Evolutionary conservation across 1,140 invertebrate species (phyloP).

Genomic region (Panulirus ornatus): DNA sequence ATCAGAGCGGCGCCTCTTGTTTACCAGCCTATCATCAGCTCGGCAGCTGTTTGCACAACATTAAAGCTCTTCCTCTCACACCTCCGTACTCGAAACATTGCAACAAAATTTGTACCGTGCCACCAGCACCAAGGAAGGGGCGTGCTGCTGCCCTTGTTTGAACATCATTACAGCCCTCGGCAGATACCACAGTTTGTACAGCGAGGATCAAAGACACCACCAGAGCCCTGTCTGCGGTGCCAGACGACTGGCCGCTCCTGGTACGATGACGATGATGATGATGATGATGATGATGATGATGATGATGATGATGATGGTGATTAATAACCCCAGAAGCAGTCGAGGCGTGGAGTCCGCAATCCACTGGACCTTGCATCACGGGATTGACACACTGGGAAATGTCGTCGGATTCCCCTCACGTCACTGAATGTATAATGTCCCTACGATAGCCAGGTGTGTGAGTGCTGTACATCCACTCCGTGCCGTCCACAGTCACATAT

Average conservation of each 20-base stretch:
- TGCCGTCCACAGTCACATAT: too few relatives aligned
- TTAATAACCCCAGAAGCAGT: too few relatives aligned
- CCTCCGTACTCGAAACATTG: not conserved
- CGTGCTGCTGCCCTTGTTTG: not conserved
- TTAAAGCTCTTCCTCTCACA: slow-evolving; percentile 22
- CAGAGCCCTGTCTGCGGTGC: not conserved
- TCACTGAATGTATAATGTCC: too few relatives aligned
- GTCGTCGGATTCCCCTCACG: too few relatives aligned
- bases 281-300: too few relatives aligned
- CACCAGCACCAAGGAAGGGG: not conserved
- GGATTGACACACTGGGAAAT: too few relatives aligned
- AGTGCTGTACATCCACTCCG: too few relatives aligned
- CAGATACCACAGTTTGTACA: slow-evolving; percentile 2
- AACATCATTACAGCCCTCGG: not conserved
- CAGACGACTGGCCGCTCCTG: not conserved
- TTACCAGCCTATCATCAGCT: slow-evolving; percentile 34
- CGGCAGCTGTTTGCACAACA: slow-evolving; percentile 26
- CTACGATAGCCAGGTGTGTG: too few relatives aligned
- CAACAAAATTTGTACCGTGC: not conserved
- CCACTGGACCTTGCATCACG: too few relatives aligned
- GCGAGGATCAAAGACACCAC: not conserved
- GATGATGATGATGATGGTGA: too few relatives aligned
- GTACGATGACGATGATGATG: not conserved
- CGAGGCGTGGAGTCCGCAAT: too few relatives aligned
- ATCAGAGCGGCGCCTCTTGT: not conserved